phyloP scores from a whole-genome alignment of 2,888 invertebrate species.

The Drosophila borborema region DNA sequence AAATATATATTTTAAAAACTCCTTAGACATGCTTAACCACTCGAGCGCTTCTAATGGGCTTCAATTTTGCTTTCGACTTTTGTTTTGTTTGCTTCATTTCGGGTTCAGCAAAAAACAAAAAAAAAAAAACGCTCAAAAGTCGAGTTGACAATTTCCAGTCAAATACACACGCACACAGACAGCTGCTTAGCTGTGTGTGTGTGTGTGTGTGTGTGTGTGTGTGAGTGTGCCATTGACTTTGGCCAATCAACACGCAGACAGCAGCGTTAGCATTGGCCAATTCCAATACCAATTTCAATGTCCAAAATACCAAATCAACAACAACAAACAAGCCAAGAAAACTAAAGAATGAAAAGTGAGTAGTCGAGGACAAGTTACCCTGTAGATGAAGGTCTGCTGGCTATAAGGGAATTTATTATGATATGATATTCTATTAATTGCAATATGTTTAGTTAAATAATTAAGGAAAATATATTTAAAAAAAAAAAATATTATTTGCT shows the following conservation, averaged over 20 bases:
- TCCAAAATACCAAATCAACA: slow-evolving; percentile 23
- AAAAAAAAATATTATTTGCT: too few relatives aligned
- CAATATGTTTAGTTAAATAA: too few relatives aligned
- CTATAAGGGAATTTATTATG: too few relatives aligned
- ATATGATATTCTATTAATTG: too few relatives aligned
- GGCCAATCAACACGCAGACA: slow-evolving; percentile 59
- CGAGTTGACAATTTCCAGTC: slow-evolving; percentile 46
- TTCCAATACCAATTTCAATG: slow-evolving; percentile 31
- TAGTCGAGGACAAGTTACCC: neutral
- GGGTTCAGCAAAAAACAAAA: slow-evolving; percentile 5
- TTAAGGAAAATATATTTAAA: too few relatives aligned
- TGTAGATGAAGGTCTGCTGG: neutral
- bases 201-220: slow-evolving; percentile 16
- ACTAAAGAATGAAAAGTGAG: neutral
- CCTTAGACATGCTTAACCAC: slow-evolving; percentile 54
- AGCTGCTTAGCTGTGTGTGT: slow-evolving; percentile 8
- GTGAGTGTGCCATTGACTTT: slow-evolving; percentile 55
- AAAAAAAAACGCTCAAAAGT: slow-evolving; percentile 39
- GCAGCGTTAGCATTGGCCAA: slow-evolving; percentile 29
- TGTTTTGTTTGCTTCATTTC: slow-evolving; percentile 35
- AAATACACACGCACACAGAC: slow-evolving; percentile 1
- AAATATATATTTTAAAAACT: slow-evolving; percentile 20
- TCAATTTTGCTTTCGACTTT: slow-evolving; percentile 46
- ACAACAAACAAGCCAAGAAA: slow-evolving; percentile 4
- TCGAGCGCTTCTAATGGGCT: slow-evolving; percentile 72